These are phyloP conservation scores for Caenorhabditis becei DNA, from an alignment of 2,888 invertebrate species.

Conservation along the genomic window DNA sequence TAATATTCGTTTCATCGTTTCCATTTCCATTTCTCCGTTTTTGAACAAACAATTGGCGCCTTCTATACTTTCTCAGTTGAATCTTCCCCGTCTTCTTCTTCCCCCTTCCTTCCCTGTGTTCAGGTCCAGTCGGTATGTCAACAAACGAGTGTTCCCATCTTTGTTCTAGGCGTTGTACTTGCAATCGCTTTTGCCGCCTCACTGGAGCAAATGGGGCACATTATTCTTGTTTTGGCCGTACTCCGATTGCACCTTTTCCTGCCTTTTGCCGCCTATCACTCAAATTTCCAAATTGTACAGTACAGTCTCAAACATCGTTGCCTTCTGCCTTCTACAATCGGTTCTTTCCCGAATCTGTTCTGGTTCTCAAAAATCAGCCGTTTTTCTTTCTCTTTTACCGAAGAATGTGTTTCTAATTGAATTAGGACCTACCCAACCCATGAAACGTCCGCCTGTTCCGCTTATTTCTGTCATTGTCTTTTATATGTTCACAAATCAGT, in stretches of 20 bases:
- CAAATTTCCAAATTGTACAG: neutral
- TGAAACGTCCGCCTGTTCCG: slow-evolving; percentile 39
- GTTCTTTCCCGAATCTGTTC: slow-evolving; percentile 30
- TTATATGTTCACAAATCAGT: neutral
- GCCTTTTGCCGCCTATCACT: neutral
- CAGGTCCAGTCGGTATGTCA: slow-evolving; percentile 62
- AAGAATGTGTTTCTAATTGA: slow-evolving; percentile 45
- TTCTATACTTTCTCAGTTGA: slow-evolving; percentile 46
- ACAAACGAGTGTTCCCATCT: slow-evolving; percentile 57
- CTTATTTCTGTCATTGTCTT: slow-evolving; percentile 24
- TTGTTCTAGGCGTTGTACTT: slow-evolving; percentile 57
- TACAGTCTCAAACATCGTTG: slow-evolving; percentile 25
- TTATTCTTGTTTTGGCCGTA: slow-evolving; percentile 21
- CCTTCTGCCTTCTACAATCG: slow-evolving; percentile 27
- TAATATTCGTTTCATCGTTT: slow-evolving; percentile 35
- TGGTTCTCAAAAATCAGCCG: slow-evolving; percentile 38
- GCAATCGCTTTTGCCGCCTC: slow-evolving; percentile 26
- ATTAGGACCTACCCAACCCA: slow-evolving; percentile 24
- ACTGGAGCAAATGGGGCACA: slow-evolving; percentile 19
- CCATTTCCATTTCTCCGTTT: slow-evolving; percentile 34
- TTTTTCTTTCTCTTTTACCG: slow-evolving; percentile 1
- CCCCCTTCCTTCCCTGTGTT: slow-evolving; percentile 23
- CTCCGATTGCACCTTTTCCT: neutral
- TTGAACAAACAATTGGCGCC: slow-evolving; percentile 56
- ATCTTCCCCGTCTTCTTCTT: slow-evolving; percentile 12